Evolutionary conservation across 2,113 vertebrate genomes (phyloP).

Genomic region (Podocnemis expansa): DNA sequence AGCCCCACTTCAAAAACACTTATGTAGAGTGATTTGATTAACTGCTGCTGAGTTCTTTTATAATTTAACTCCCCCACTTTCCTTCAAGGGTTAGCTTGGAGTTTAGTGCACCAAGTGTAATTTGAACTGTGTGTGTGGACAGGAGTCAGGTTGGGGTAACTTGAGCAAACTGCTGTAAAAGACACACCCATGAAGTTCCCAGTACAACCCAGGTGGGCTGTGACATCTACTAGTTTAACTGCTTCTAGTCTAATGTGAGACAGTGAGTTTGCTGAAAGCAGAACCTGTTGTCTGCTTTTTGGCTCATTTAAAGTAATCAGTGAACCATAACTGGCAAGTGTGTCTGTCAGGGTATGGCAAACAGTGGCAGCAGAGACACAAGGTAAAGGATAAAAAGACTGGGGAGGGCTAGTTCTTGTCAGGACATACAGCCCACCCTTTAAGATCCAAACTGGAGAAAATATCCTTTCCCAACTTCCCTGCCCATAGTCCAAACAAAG

Average conservation of each 20-base stretch:
- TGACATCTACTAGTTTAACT: not conserved
- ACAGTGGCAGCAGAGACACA: not conserved
- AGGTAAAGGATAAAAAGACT: not conserved
- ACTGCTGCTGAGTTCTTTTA: not conserved
- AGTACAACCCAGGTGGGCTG: not conserved
- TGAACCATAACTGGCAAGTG: not conserved
- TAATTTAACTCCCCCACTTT: not conserved
- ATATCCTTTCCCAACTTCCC: not conserved
- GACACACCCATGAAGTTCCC: not conserved
- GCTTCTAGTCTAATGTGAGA: not conserved
- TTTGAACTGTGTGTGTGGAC: not conserved
- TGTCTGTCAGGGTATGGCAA: not conserved
- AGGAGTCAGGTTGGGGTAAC: not conserved
- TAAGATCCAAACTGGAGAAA: not conserved
- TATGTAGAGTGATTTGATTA: not conserved
- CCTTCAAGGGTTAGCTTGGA: not conserved
- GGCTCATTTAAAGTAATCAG: fast-evolving
- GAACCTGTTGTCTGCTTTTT: not conserved
- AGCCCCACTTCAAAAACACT: not conserved
- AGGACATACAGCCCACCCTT: not conserved
- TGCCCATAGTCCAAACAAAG: not conserved
- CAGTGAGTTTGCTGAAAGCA: not conserved
- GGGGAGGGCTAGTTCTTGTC: not conserved
- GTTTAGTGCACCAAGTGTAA: too few species aligned
- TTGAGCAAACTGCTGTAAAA: not conserved